phyloP scores from a whole-genome alignment of 2,797 vertebrate genomes.

The Selene dorsalis region DNA sequence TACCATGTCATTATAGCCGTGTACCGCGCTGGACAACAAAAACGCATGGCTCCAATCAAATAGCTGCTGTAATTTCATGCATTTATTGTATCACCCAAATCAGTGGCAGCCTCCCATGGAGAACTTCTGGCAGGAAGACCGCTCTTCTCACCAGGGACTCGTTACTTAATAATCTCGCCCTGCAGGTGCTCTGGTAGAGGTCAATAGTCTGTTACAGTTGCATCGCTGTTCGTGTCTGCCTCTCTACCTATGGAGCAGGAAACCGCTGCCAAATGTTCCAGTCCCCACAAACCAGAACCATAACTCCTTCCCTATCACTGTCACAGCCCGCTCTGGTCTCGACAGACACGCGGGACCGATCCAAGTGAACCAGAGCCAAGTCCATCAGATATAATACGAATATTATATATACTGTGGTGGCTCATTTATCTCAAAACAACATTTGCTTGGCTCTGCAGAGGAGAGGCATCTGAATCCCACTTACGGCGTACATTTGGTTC shows the following conservation, averaged over 20 bases:
- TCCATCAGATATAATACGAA: conserved; percentile 74
- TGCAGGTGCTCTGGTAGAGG: conserved; percentile 80
- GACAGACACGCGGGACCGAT: conserved; percentile 58
- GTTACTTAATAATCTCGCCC: conserved; percentile 82
- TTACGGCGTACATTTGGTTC: conserved; percentile 59
- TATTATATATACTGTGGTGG: conserved; percentile 64
- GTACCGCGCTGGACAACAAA: conserved; percentile 32
- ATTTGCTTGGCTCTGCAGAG: conserved; percentile 60
- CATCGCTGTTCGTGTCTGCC: conserved; percentile 67
- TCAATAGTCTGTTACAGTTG: conserved; percentile 76
- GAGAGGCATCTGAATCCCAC: conserved; percentile 67
- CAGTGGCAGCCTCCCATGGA: conserved; percentile 70
- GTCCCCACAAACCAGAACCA: conserved; percentile 53
- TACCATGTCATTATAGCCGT: conserved; percentile 9
- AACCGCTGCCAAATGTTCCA: conserved; percentile 71
- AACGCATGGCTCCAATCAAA: conserved; percentile 55
- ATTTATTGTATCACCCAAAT: conserved; percentile 74
- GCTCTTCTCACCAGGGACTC: conserved; percentile 78
- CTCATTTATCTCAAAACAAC: conserved; percentile 72
- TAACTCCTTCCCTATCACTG: conserved; percentile 72
- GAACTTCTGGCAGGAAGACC: conserved; percentile 78
- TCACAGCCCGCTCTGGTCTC: conserved; percentile 62
- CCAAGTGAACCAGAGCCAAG: conserved; percentile 71
- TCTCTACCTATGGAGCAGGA: conserved; percentile 70
- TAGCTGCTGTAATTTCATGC: conserved; percentile 58